These are phyloP conservation scores for Phaedon cochleariae DNA, from an alignment of 2,888 invertebrate species.

Conservation along the genomic window DNA sequence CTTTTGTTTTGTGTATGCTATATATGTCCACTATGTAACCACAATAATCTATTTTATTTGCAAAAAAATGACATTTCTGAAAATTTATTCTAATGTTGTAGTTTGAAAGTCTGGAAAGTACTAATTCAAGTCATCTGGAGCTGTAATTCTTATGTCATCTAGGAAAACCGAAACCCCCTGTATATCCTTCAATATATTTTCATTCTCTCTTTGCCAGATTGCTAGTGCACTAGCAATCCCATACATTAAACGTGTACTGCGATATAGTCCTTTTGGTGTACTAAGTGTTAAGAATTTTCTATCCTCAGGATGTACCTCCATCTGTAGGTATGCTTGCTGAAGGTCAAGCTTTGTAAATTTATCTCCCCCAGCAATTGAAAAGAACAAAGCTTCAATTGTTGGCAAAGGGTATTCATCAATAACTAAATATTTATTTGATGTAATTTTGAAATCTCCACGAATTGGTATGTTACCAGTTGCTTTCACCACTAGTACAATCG, in stretches of 20 bases:
- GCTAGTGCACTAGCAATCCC: too few relatives aligned
- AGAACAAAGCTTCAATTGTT: slow-evolving; percentile 34
- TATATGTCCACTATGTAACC: too few relatives aligned
- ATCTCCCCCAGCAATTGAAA: slow-evolving; percentile 43
- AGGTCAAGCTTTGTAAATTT: slow-evolving; percentile 46
- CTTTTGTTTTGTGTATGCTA: too few relatives aligned
- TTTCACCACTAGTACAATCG: slow-evolving; percentile 34
- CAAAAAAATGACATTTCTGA: too few relatives aligned
- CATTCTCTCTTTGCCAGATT: too few relatives aligned
- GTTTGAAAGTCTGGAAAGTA: too few relatives aligned
- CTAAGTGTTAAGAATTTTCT: slow-evolving; percentile 51
- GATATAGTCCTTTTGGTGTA: slow-evolving; percentile 53
- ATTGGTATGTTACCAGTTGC: slow-evolving; percentile 24
- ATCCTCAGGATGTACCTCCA: slow-evolving; percentile 51
- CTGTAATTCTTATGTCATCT: too few relatives aligned
- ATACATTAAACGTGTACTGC: slow-evolving; percentile 50
- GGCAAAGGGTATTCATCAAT: slow-evolving; percentile 28
- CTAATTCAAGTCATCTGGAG: too few relatives aligned
- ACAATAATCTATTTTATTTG: too few relatives aligned
- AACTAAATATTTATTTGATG: slow-evolving; percentile 20
- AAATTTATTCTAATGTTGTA: too few relatives aligned
- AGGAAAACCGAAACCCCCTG: too few relatives aligned
- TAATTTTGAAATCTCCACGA: slow-evolving; percentile 31
- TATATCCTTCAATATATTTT: too few relatives aligned
- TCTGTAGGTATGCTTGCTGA: slow-evolving; percentile 53